phyloP scores from a whole-genome alignment of 1,140 invertebrate genomes.

The Drosophila takahashii region DNA sequence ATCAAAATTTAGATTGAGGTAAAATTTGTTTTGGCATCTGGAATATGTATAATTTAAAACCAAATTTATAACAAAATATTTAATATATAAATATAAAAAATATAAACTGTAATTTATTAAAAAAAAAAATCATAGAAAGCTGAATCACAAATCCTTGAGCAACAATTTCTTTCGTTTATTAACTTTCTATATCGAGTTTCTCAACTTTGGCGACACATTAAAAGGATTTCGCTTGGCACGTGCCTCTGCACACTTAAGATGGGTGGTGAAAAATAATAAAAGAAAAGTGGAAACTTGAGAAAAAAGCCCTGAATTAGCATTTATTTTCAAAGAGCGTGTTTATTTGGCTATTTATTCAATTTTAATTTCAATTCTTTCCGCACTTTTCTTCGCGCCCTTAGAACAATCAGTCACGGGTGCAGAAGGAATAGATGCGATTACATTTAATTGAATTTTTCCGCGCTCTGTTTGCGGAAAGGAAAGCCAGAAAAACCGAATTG shows the following conservation, averaged over 20 bases:
- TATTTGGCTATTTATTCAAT: slow-evolving; percentile 81
- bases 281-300: slow-evolving; percentile 60
- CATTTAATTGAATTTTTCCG: slow-evolving; percentile 79
- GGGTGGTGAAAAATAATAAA: slow-evolving; percentile 20
- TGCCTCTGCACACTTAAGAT: slow-evolving; percentile 38
- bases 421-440: slow-evolving; percentile 75
- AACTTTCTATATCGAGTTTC: slow-evolving; percentile 41
- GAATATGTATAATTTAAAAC: no score
- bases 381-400: background rate
- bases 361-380: slow-evolving; percentile 55
- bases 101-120: no score
- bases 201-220: slow-evolving; percentile 72
- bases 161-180: slow-evolving; percentile 11
- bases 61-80: no score
- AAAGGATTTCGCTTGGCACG: slow-evolving; percentile 74
- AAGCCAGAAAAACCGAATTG: slow-evolving; percentile 52
- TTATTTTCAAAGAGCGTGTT: slow-evolving; percentile 70
- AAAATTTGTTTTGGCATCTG: no score
- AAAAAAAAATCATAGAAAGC: no score
- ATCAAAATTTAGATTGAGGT: no score
- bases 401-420: slow-evolving; percentile 69
- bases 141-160: slow-evolving; percentile 3
- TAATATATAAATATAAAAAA: no score
- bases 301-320: slow-evolving; percentile 73
- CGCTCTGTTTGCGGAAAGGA: slow-evolving; percentile 33